Evolutionary conservation across 2,113 vertebrate genomes (phyloP).

Genomic region (Nothoprocta perdicaria): DNA sequence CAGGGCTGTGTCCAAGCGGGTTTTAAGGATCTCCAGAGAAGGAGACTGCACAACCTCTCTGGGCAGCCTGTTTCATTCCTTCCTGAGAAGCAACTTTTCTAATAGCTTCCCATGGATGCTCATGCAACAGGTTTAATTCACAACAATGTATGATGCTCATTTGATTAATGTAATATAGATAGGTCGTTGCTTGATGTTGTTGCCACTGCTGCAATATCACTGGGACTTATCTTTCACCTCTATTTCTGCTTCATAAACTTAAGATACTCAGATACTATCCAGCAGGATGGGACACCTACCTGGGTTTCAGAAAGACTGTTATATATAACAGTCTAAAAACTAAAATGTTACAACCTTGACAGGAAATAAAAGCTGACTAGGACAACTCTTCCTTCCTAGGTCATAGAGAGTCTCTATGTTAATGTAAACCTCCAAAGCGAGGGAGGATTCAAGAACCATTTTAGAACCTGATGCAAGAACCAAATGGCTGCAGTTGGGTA

Average conservation of each 20-base stretch:
- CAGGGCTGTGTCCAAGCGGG: too few relatives aligned
- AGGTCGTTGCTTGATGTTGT: background rate
- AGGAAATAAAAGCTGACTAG: constrained; percentile 1
- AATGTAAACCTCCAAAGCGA: constrained; percentile 41
- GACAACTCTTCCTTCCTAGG: background rate
- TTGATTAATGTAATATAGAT: too few relatives aligned
- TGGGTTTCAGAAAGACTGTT: background rate
- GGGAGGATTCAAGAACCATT: constrained; percentile 22
- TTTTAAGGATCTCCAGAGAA: too few relatives aligned
- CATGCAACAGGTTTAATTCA: background rate
- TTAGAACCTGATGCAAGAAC: constrained; percentile 39
- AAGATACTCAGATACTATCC: background rate
- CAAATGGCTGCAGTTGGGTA: constrained; percentile 38
- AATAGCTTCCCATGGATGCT: background rate
- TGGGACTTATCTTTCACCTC: background rate
- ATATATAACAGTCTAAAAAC: background rate
- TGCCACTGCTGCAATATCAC: background rate
- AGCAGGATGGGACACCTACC: background rate
- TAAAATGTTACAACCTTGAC: background rate
- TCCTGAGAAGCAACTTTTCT: background rate
- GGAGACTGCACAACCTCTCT: too few relatives aligned
- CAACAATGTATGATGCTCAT: fast-evolving
- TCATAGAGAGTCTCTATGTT: constrained; percentile 12
- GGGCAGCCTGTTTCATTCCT: background rate
- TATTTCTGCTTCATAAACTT: background rate